Evolutionary conservation across 2,797 vertebrate genomes (phyloP).

Genomic region (Xenops minutus): DNA sequence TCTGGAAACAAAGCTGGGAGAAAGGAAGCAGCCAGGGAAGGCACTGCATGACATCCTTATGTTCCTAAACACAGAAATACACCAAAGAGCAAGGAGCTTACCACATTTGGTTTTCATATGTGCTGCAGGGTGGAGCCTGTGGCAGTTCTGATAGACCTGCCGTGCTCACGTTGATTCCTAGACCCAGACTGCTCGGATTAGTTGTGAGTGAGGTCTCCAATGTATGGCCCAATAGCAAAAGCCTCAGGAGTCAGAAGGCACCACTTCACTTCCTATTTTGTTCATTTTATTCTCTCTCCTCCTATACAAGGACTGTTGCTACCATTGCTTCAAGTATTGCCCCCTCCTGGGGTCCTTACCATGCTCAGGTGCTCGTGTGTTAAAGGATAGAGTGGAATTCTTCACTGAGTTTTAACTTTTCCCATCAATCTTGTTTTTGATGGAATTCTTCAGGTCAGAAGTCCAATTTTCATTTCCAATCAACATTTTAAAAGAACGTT

Average conservation of each 20-base stretch:
- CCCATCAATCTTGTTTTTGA: neutral
- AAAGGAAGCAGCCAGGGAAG: neutral
- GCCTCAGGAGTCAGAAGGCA: neutral
- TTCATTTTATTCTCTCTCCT: neutral
- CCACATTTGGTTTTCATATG: accelerated
- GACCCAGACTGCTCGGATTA: neutral
- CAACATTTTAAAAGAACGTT: neutral
- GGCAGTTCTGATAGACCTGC: neutral
- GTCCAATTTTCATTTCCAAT: neutral
- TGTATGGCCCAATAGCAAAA: neutral
- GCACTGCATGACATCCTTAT: neutral
- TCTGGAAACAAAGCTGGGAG: neutral
- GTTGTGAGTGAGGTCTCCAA: neutral
- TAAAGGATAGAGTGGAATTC: neutral
- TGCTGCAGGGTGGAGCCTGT: neutral
- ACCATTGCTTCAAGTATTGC: neutral
- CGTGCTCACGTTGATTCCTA: neutral
- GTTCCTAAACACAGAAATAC: neutral
- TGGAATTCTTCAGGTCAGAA: neutral
- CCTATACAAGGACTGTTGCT: neutral
- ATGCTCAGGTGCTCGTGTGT: neutral
- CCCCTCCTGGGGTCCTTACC: neutral
- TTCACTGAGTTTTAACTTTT: neutral
- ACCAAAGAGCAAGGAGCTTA: neutral
- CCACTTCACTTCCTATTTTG: neutral